phyloP scores from a whole-genome alignment of 2,888 invertebrate genomes.

The Mamestra brassicae region DNA sequence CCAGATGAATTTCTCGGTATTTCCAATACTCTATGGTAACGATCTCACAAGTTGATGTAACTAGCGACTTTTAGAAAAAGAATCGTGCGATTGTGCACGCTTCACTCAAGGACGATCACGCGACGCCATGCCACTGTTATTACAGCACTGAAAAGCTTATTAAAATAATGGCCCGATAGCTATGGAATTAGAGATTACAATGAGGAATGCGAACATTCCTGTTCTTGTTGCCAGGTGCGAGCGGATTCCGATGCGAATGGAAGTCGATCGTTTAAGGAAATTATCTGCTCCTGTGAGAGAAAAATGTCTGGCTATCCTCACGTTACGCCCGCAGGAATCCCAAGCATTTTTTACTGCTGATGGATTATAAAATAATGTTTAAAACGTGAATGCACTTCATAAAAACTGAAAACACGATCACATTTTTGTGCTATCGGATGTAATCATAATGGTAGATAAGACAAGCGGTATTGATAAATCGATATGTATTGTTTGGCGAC shows the following conservation, averaged over 20 bases:
- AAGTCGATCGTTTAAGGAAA: constrained; percentile 69
- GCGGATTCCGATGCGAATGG: constrained; percentile 60
- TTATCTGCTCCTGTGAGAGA: constrained; percentile 64
- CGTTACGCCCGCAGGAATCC: constrained; percentile 23
- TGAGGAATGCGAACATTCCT: constrained; percentile 81
- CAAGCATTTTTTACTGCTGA: constrained; percentile 35
- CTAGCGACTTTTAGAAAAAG: constrained; percentile 69
- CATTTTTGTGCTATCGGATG: constrained; percentile 54
- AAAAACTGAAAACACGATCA: constrained; percentile 26
- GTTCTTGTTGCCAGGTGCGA: constrained; percentile 73
- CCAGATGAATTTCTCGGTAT: constrained; percentile 67
- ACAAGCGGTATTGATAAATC: constrained; percentile 72
- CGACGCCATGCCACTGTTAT: constrained; percentile 72
- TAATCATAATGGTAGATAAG: constrained; percentile 65
- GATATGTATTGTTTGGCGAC: constrained; percentile 66
- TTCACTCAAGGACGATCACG: constrained; percentile 83
- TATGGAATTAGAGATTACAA: constrained; percentile 80
- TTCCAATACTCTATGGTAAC: constrained; percentile 68
- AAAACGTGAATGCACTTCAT: constrained; percentile 37
- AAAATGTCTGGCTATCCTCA: constrained; percentile 47
- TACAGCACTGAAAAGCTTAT: constrained; percentile 80
- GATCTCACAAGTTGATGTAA: constrained; percentile 74
- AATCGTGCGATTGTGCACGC: constrained; percentile 83
- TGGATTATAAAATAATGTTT: constrained; percentile 25
- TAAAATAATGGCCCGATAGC: constrained; percentile 79